Percentiles rank a stretch among this genome's conserved stretches.
Evolutionary conservation across 2,797 vertebrate species (phyloP).

Genomic region (Varecia variegata): DNA sequence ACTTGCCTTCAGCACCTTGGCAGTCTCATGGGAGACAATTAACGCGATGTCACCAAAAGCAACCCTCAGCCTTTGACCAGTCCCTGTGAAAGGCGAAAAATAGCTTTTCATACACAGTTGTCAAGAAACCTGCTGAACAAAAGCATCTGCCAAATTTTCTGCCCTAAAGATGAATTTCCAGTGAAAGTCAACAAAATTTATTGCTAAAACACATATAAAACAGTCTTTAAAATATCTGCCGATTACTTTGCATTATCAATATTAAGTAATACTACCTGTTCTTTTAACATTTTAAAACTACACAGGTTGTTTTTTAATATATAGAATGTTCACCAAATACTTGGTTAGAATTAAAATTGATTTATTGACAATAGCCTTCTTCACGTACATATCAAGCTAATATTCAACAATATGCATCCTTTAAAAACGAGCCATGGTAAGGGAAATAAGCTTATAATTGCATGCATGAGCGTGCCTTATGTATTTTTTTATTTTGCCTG

Average conservation of each 20-base stretch:
- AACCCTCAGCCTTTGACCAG: constrained; percentile 68
- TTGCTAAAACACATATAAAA: constrained; percentile 50
- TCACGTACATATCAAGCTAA: not conserved
- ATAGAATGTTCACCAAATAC: not conserved
- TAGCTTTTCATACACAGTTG: constrained; percentile 58
- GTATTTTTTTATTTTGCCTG: not conserved
- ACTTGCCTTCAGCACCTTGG: constrained; percentile 6
- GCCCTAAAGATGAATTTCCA: constrained; percentile 61
- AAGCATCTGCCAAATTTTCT: constrained; percentile 63
- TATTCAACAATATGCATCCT: not conserved
- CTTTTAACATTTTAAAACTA: not conserved
- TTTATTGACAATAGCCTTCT: not conserved
- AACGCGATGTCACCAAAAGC: constrained; percentile 73
- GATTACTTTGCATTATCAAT: not conserved
- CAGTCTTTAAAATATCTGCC: constrained; percentile 11
- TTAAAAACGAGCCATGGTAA: not conserved
- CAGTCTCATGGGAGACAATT: constrained; percentile 78
- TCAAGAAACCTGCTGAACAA: constrained; percentile 71
- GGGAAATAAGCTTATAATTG: not conserved
- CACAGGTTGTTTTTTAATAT: not conserved
- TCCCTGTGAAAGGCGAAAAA: constrained; percentile 57
- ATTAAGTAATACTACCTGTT: not conserved
- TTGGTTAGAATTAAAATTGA: constrained; percentile 27
- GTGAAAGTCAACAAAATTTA: constrained; percentile 67
- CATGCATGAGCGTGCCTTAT: not conserved